Percentiles rank a stretch among this genome's conserved stretches.
These are phyloP conservation scores for Mesopsocus fuscifrons DNA, from an alignment of 2,888 invertebrate genomes.

Conservation along the genomic window DNA sequence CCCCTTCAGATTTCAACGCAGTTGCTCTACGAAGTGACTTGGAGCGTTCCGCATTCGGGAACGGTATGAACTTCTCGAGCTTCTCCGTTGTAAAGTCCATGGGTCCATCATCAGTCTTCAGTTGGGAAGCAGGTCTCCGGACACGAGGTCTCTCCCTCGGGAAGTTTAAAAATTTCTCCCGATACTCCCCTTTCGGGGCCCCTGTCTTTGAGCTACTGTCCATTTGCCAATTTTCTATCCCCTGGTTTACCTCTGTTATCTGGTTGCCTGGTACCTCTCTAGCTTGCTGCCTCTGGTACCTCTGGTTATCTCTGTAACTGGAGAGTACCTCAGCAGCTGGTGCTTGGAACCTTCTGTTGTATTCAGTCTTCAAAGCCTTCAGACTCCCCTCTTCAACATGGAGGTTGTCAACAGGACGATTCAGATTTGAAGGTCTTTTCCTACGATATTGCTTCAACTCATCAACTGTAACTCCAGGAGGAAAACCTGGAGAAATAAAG, in stretches of 20 bases:
- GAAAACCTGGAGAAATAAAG: slow-evolving; percentile 20
- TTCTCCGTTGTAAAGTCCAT: slow-evolving; percentile 12
- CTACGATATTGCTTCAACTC: slow-evolving; percentile 30
- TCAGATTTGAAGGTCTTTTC: slow-evolving; percentile 24
- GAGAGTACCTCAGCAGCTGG: not conserved
- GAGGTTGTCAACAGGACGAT: slow-evolving; percentile 21
- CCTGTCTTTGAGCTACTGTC: too few relatives aligned
- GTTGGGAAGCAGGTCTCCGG: slow-evolving; percentile 6
- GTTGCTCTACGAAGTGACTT: slow-evolving; percentile 1
- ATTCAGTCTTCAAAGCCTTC: slow-evolving; percentile 24
- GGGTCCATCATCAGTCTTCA: slow-evolving; percentile 13
- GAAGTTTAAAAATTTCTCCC: not conserved
- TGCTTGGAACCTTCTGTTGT: slow-evolving; percentile 21
- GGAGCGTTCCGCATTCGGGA: not conserved
- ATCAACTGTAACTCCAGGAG: slow-evolving; percentile 32
- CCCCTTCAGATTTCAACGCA: not conserved
- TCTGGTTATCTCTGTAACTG: not conserved
- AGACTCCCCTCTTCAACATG: slow-evolving; percentile 23
- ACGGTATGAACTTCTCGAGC: slow-evolving; percentile 8
- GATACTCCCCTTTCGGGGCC: not conserved
- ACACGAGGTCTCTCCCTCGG: slow-evolving; percentile 10
- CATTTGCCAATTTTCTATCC: too few relatives aligned
- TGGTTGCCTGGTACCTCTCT: not conserved
- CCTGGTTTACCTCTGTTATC: not conserved
- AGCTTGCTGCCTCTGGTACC: not conserved